A percentile compares a stretch with the other conserved stretches of the same genome.
These are phyloP conservation scores for Drosophila athabasca DNA, from an alignment of 1,140 invertebrate genomes.

Conservation along the genomic window DNA sequence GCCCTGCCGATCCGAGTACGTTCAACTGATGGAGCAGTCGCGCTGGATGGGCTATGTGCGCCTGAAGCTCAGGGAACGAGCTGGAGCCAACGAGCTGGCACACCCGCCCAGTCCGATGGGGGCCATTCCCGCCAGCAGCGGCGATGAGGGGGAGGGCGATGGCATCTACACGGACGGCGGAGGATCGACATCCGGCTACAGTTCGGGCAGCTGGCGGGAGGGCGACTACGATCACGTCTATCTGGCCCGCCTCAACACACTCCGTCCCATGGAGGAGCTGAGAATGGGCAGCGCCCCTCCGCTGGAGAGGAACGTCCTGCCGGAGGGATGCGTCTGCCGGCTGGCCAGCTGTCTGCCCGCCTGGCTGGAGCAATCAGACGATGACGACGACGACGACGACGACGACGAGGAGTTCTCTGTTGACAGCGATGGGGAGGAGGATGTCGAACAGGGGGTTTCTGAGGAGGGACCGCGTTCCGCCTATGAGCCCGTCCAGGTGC, in stretches of 20 bases:
- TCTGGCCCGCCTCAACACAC: conserved; percentile 65
- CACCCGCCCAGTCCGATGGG: not conserved
- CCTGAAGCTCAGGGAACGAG: conserved; percentile 64
- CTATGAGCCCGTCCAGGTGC: conserved; percentile 63
- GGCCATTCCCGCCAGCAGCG: not conserved
- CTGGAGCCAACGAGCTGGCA: not conserved
- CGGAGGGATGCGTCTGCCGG: conserved; percentile 60
- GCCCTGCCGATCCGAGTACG: conserved; percentile 54
- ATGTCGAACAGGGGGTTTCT: conserved; percentile 67
- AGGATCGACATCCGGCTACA: conserved; percentile 66
- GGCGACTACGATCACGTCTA: conserved; percentile 75
- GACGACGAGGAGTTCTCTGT: conserved; percentile 64
- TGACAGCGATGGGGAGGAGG: conserved; percentile 82
- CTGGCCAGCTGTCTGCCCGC: conserved; percentile 59
- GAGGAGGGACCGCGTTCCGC: conserved; percentile 76
- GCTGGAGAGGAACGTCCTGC: conserved; percentile 61
- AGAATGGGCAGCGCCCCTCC: conserved; percentile 1
- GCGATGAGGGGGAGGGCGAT: conserved; percentile 12
- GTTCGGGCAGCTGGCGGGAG: conserved; percentile 44
- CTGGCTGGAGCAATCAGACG: conserved; percentile 69
- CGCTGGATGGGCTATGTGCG: conserved; percentile 82
- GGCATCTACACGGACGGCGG: conserved; percentile 54
- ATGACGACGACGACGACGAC: conserved; percentile 68
- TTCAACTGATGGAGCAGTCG: conserved; percentile 57
- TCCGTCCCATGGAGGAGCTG: conserved; percentile 62